Conservation (phyloP, 2,113 vertebrate genomes). For the Oncorhynchus masou region DNA sequence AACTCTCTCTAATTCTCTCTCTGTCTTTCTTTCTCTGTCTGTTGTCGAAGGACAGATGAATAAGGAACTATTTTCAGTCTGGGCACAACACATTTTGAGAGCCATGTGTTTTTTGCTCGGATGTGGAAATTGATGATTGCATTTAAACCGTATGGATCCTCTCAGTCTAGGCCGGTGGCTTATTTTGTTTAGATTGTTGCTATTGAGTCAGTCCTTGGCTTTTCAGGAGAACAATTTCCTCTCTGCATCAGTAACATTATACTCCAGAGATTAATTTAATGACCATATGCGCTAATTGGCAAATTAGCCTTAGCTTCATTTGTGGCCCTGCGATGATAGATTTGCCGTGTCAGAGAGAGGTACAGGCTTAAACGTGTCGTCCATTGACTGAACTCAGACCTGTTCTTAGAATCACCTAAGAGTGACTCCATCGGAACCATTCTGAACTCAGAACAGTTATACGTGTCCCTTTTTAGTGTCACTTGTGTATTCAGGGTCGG, state of each 20-base stretch:
- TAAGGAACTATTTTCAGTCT: not conserved
- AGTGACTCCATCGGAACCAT: not conserved
- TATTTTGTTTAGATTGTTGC: not conserved
- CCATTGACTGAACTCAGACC: not conserved
- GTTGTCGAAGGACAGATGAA: not conserved
- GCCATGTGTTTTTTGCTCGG: not conserved
- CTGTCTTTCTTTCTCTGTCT: not conserved
- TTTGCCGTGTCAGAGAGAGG: not conserved
- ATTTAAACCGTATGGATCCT: conserved; percentile 1
- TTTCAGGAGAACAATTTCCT: too few species aligned
- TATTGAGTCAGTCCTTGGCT: not conserved
- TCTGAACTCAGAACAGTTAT: not conserved
- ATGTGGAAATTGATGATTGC: not conserved
- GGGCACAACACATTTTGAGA: not conserved
- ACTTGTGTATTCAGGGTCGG: too few species aligned
- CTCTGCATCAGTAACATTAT: not conserved
- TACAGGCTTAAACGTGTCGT: not conserved
- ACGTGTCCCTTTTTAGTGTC: too few species aligned
- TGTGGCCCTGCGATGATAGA: not conserved
- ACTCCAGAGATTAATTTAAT: not conserved
- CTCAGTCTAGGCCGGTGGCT: not conserved
- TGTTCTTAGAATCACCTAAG: not conserved
- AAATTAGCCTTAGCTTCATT: not conserved
- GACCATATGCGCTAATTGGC: conserved; percentile 1
- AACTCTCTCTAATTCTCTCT: not conserved